Conservation (phyloP, 2,797 vertebrate genomes). For the Phalanger gymnotis region DNA sequence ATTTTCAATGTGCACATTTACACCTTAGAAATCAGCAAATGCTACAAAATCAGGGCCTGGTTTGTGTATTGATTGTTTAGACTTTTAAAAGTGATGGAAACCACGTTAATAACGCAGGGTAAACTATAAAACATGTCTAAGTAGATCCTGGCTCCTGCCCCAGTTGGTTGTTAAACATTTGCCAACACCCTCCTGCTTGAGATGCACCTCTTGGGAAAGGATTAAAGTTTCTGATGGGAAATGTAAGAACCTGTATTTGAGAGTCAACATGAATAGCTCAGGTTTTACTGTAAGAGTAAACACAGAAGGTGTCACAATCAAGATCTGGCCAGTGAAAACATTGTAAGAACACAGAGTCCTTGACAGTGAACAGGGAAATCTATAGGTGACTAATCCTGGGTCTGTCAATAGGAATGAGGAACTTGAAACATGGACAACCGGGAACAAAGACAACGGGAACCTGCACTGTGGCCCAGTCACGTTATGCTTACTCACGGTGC, state of each 20-base stretch:
- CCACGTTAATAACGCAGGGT: background rate
- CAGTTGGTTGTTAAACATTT: background rate
- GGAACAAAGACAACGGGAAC: background rate
- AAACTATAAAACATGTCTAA: background rate
- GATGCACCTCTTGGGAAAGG: background rate
- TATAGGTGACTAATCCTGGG: background rate
- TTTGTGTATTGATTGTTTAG: background rate
- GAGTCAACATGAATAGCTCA: background rate
- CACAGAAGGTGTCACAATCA: background rate
- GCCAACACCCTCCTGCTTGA: background rate
- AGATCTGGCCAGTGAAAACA: background rate
- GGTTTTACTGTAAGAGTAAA: background rate
- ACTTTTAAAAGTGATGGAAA: background rate
- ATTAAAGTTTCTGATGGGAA: background rate
- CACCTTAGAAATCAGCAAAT: background rate
- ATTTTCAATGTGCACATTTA: background rate
- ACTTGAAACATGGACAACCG: background rate
- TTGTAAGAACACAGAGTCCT: background rate
- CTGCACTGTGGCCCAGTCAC: background rate
- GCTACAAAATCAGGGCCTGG: background rate
- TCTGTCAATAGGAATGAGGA: background rate
- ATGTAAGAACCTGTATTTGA: background rate
- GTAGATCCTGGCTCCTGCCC: background rate
- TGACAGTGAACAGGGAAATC: background rate
- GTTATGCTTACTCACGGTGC: background rate